Base-by-base conservation (phyloP, 2,113 vertebrate species). In the Odocoileus virginianus region DNA sequence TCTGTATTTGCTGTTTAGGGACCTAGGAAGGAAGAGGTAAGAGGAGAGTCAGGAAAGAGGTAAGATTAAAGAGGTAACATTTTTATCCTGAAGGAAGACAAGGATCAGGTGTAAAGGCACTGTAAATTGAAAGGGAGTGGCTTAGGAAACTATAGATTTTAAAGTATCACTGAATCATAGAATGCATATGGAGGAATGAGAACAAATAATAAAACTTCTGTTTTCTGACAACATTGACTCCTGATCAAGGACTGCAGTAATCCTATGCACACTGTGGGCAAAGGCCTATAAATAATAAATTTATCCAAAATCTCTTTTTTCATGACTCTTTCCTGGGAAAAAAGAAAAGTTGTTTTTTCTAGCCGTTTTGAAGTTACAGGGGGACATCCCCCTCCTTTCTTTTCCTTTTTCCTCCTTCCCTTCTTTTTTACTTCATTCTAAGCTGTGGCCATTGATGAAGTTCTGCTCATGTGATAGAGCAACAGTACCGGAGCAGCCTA, bases 21-120 rank as follows among this genome's bases (percentile, higher is more conserved):
- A 55, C 33, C 25, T 43, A 67, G 52, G 27, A 74, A n/a, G 36
- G 57, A 57, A 45, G 60, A 92, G 21, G 27, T 67, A 82, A 87
- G 52, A 58, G 33, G 55, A 87, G 52, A 93, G 23, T 45, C 27
- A 96, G 33, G 28, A 93, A 85, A 85, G 47, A 74, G 14, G 64
- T 88, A 54, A 89, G n/a, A 43, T 36, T 71, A 58, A 92, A 96
- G 81, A 89, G 27, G 19, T 71, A 64, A 85, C 8, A 33, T 85
- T 85, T 96, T 58, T 83, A 19, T 94, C 54, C 87, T 91, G 30
- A 94, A 87, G n/a, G 52, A 96, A 79, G 58, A 92, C 67, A 61
- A 52, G 25, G 47, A 60, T 21, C 52, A 60, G 6, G 25, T 89
- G 3, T 79, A 86, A 93, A 85, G 47, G 58, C 36, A 50, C 36